Base-by-base conservation (phyloP, 2,888 invertebrate species). In the Diabrotica balteata region DNA sequence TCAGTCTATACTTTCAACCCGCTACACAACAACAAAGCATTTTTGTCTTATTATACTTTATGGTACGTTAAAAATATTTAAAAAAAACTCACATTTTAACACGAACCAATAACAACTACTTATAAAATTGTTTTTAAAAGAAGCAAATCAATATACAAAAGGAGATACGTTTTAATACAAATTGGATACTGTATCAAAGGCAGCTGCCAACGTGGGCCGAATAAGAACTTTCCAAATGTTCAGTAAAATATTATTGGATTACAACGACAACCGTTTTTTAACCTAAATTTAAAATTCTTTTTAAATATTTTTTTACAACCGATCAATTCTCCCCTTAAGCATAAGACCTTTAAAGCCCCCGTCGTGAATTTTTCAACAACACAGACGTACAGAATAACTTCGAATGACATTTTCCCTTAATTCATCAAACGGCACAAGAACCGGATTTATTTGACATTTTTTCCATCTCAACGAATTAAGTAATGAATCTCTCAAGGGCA, bases 361-460 rank as follows among this genome's bases (percentile, higher is more conserved):
- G 11, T 50, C 50, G 50, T 50, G n/a, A 50, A 50, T 50, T 50
- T 50, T 8, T 50, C n/a, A 50, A 50, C 50, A 50, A 11, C 11
- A 8, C 50, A 50, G 50, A 50, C 50, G 50, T 4, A 50, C 50
- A 50, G 50, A 11, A 11, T 50, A 10, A 50, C 50, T 50, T 50
- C n/a, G 50, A 11, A 11, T 11, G 50, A 50, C 50, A 50, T 50
- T 50, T 50, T 50, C n/a, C 8, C 50, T 9, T 50, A 50, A 50
- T 50, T 50, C 50, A 50, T 50, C 50, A 50, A 50, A 50, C 11
- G 50, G n/a, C n/a, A 50, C 50, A 50, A 50, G 50, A 32, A 32
- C 32, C 32, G 32, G 51, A 51, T 51, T 51, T 51, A 8, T 51
- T 51, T 51, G 17, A 51, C 22, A 22, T 51, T 22, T 11, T 22